Percentiles rank a stretch among this genome's conserved stretches.
Conservation (phyloP, 2,797 vertebrate genomes). For the Gallinago nigripennis region DNA sequence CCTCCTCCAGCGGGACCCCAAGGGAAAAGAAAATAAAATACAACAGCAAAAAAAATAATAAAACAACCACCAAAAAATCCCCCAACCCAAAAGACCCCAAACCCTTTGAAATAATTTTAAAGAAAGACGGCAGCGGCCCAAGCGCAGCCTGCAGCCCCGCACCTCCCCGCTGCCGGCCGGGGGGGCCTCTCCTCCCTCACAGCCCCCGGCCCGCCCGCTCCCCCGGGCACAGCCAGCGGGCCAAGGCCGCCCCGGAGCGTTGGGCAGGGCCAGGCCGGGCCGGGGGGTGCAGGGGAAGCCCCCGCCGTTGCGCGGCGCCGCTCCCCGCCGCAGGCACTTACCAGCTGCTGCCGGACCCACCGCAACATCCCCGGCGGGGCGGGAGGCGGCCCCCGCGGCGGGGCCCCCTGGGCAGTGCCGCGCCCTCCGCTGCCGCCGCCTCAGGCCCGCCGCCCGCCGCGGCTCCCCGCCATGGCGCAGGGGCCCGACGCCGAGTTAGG, state of each 20-base stretch:
- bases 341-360: constrained; percentile 97
- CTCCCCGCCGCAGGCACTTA: constrained; percentile 64
- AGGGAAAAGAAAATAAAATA: fast-evolving
- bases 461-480: constrained; percentile 36
- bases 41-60: no score
- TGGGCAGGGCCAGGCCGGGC: background rate
- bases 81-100: background rate
- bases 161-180: no score
- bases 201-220: background rate
- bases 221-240: background rate
- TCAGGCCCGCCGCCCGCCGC: constrained; percentile 20
- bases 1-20: background rate
- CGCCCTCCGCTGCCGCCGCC: constrained; percentile 28
- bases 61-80: no score
- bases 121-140: fast-evolving
- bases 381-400: background rate
- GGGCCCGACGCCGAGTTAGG: constrained; percentile 10
- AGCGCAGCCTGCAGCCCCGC: background rate
- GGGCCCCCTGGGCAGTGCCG: background rate
- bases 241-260: background rate
- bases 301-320: no score
- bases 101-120: background rate
- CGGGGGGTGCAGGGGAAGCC: background rate
- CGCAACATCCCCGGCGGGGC: constrained; percentile 84
- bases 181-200: background rate